Evolutionary conservation across 2,797 vertebrate genomes (phyloP).

Genomic region (Eidolon dupreanum): DNA sequence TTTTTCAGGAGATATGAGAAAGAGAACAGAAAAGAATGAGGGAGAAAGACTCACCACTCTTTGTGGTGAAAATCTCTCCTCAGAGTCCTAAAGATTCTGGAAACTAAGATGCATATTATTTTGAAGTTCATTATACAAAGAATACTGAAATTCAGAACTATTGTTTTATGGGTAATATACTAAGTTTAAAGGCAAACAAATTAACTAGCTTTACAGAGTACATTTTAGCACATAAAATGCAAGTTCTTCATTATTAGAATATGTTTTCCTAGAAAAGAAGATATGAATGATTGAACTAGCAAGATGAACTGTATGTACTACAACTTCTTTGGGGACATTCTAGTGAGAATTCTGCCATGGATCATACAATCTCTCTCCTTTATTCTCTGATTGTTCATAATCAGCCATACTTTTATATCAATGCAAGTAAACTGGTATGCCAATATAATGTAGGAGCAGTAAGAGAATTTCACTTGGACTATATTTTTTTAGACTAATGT

Average conservation of each 20-base stretch:
- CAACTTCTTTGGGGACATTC: background rate
- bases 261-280: slow-evolving; percentile 1
- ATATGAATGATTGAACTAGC: background rate
- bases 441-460: background rate
- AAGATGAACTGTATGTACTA: background rate
- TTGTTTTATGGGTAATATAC: background rate
- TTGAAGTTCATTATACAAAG: slow-evolving; percentile 1
- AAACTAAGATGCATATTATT: slow-evolving; percentile 28
- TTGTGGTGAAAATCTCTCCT: background rate
- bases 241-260: background rate
- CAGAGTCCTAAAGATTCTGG: slow-evolving; percentile 1
- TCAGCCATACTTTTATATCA: background rate
- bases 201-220: background rate
- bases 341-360: background rate
- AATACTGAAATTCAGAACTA: background rate
- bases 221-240: slow-evolving; percentile 32
- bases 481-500: background rate
- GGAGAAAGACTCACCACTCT: background rate
- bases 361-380: background rate
- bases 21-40: background rate
- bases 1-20: slow-evolving; percentile 34
- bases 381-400: background rate
- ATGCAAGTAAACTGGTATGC: background rate
- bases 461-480: background rate
- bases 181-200: slow-evolving; percentile 23